Evolutionary conservation across 2,113 vertebrate species (phyloP), one percentile per base, ranked within the genome.

Genomic region (Machaerirhynchus nigripectus): DNA sequence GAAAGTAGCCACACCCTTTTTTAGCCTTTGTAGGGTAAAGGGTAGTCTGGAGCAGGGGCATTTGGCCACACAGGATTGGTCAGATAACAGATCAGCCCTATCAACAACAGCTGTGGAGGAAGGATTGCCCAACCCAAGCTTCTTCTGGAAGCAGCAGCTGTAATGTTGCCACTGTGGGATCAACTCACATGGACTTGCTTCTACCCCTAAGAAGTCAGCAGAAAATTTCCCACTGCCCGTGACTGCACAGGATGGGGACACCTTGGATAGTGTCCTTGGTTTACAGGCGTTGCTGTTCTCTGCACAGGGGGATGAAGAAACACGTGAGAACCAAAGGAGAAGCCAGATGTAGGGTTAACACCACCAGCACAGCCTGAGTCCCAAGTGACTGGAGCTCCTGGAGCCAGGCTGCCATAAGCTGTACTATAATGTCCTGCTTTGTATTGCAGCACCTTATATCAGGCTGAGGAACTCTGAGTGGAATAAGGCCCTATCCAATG

Each of bases 1-100:
- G 4, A 21, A 52, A 4, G 1, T 0, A 0, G 0, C 2, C 1
- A 1, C 0, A 1, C 1, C 10, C 7, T 52, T 69, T 69, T 50
- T 22, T 17, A 91, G 24, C 49, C 61, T 68, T 87, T 89, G 65
- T 21, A 84, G 65, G 81, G 28, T 13, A 28, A 47, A 63, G 16
- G 2, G 35, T 4, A 21, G 11, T 30, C 49, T 52, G 6, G 37
- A 57, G 28, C 31, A 37, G 47, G 37, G 33, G 39, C 37, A 87
- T 15, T 11, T 56, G 74, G 30, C 31, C 30, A 24, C 17, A 4
- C 2, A 6, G 53, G 37, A 17, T 7, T 87, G 73, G 39, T 10
- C 57, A 57, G 47, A 56, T 8, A 20, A 12, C 17, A n/a, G 23
- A 16, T 14, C 24, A 24, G 12, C 8, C 19, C 15, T n/a, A n/a